Evolutionary conservation across 2,797 vertebrate species (phyloP).

Genomic region (Protonibea diacanthus): DNA sequence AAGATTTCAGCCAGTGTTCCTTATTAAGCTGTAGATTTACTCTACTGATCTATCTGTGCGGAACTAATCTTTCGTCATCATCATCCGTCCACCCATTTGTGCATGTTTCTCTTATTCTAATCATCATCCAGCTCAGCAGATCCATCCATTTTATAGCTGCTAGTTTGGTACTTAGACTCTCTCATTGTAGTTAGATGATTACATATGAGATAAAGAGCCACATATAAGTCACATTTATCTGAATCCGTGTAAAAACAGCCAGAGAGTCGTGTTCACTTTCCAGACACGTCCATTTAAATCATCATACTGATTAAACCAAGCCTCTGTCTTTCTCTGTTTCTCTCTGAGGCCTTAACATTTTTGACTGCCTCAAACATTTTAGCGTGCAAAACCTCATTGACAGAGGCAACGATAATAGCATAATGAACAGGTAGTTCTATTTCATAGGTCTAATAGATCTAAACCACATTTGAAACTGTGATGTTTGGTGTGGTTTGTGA

Average conservation of each 20-base stretch:
- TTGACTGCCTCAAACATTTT: background rate
- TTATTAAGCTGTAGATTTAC: conserved; percentile 24
- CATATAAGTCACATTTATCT: background rate
- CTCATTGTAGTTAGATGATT: background rate
- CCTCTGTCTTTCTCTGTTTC: background rate
- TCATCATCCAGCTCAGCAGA: background rate
- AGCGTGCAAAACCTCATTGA: background rate
- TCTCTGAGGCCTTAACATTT: background rate
- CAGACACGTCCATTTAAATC: background rate
- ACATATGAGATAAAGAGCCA: background rate
- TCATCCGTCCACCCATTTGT: conserved; percentile 20
- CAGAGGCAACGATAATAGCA: background rate
- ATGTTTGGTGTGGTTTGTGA: background rate
- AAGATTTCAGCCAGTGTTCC: conserved; percentile 14
- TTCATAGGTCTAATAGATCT: background rate
- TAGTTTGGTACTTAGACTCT: background rate
- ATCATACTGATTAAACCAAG: conserved; percentile 9
- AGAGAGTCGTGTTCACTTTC: background rate
- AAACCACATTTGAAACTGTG: background rate
- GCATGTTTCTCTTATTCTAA: conserved; percentile 3
- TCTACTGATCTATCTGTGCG: conserved; percentile 22
- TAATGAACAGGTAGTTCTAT: background rate
- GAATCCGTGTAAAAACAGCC: background rate
- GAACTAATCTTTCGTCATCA: conserved; percentile 32
- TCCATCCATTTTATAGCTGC: background rate